These are phyloP conservation scores for Imbricaverruca yamaguchii DNA, from an alignment of 2,888 invertebrate species.

Conservation along the genomic window DNA sequence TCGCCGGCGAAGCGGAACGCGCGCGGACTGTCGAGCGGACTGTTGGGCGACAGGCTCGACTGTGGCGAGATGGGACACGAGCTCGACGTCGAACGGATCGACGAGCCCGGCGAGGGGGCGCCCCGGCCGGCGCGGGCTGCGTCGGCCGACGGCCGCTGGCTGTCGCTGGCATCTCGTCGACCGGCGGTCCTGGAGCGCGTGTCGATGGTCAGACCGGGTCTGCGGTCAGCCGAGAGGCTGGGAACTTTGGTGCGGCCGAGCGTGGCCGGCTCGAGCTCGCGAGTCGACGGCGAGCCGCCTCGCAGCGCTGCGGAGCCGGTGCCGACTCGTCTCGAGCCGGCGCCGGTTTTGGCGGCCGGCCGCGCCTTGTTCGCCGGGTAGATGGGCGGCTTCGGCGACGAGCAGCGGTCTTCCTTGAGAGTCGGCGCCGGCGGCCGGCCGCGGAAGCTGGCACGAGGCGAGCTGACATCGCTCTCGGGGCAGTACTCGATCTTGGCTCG, in stretches of 20 bases:
- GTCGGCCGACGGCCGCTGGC: background rate
- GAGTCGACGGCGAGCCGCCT: background rate
- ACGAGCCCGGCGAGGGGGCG: conserved; percentile 10
- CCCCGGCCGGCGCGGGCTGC: background rate
- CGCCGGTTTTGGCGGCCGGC: background rate
- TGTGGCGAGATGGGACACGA: background rate
- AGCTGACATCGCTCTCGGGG: background rate
- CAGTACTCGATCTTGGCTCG: conserved; percentile 1
- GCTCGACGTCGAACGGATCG: background rate
- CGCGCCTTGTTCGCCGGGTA: background rate
- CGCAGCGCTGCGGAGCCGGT: background rate
- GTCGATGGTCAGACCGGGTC: background rate
- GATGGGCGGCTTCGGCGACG: conserved; percentile 1
- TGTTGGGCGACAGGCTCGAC: background rate
- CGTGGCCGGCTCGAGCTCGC: background rate
- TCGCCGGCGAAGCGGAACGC: background rate
- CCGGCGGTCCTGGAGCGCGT: background rate
- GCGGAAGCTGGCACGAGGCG: background rate
- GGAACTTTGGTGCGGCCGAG: background rate
- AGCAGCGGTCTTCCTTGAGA: background rate
- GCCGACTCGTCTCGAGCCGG: background rate
- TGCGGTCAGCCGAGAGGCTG: background rate
- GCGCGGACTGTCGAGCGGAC: background rate
- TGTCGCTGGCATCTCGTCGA: background rate
- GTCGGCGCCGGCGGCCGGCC: background rate